phyloP scores from a whole-genome alignment of 2,888 invertebrate genomes.

The Caenorhabditis angaria region DNA sequence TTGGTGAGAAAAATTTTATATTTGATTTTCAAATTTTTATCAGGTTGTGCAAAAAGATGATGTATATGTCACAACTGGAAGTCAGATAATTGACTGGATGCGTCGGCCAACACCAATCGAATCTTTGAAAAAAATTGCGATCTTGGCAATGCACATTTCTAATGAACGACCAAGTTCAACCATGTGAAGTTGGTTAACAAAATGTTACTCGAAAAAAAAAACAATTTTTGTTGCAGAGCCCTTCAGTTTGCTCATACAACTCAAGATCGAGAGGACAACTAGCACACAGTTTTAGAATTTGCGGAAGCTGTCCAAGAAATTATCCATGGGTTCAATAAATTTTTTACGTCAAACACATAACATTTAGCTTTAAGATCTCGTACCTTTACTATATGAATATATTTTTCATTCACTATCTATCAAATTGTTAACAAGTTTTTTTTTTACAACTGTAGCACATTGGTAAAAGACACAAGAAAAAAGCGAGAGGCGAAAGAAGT shows the following conservation, averaged over 20 bases:
- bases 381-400: background rate
- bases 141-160: constrained; percentile 67
- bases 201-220: background rate
- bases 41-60: constrained; percentile 61
- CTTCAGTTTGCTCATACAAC: constrained; percentile 63
- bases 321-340: constrained; percentile 66
- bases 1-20: constrained; percentile 14
- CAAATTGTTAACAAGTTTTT: background rate
- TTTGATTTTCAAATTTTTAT: constrained; percentile 7
- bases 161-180: constrained; percentile 54
- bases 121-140: constrained; percentile 51
- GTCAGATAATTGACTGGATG: constrained; percentile 70
- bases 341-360: background rate
- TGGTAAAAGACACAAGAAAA: constrained; percentile 30
- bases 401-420: background rate
- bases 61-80: constrained; percentile 67
- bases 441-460: constrained; percentile 8
- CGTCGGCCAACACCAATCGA: constrained; percentile 54
- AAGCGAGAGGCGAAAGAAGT: constrained; percentile 31
- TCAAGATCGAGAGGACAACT: constrained; percentile 36
- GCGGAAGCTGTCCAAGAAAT: constrained; percentile 65
- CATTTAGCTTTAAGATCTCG: background rate
- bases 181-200: constrained; percentile 61
- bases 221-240: constrained; percentile 43
- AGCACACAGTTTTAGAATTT: constrained; percentile 69